Conservation (phyloP, 1,140 invertebrate genomes). For the Lasaia peninsularis region DNA sequence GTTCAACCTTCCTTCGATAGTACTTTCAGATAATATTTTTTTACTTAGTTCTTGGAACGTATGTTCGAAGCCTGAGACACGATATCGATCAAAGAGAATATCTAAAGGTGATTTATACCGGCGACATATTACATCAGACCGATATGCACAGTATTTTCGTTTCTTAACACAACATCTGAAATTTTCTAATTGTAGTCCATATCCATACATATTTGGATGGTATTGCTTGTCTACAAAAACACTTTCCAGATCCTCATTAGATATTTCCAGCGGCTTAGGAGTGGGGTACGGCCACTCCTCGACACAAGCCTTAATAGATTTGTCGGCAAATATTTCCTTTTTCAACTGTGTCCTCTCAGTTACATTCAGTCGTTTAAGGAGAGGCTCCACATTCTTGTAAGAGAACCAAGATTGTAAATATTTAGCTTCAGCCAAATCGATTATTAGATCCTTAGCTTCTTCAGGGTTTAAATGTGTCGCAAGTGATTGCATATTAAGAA, state of each 20-base stretch:
- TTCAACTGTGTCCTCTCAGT: slow-evolving; percentile 37
- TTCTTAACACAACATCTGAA: neutral
- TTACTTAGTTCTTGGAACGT: slow-evolving; percentile 43
- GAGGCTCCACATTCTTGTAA: slow-evolving; percentile 45
- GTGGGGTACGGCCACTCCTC: slow-evolving; percentile 37
- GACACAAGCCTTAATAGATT: slow-evolving; percentile 31
- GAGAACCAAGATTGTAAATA: slow-evolving; percentile 39
- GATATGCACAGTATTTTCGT: slow-evolving; percentile 17
- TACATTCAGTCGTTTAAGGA: slow-evolving; percentile 38
- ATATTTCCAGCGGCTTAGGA: slow-evolving; percentile 17
- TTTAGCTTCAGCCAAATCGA: slow-evolving; percentile 38
- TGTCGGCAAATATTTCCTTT: slow-evolving; percentile 44
- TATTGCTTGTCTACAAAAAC: slow-evolving; percentile 30
- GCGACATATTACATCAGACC: neutral
- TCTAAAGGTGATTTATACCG: slow-evolving; percentile 27
- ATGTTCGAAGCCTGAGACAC: slow-evolving; percentile 40
- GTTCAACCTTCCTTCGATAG: slow-evolving; percentile 38
- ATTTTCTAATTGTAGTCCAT: neutral
- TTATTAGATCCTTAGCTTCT: slow-evolving; percentile 36
- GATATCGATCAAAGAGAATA: slow-evolving; percentile 43
- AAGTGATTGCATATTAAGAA: slow-evolving; percentile 39
- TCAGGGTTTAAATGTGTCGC: slow-evolving; percentile 32
- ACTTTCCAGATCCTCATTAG: slow-evolving; percentile 1
- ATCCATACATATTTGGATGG: slow-evolving; percentile 15
- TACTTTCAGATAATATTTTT: slow-evolving; percentile 33